Base-by-base conservation (phyloP, 2,113 vertebrate genomes). In the Clupea harengus region DNA sequence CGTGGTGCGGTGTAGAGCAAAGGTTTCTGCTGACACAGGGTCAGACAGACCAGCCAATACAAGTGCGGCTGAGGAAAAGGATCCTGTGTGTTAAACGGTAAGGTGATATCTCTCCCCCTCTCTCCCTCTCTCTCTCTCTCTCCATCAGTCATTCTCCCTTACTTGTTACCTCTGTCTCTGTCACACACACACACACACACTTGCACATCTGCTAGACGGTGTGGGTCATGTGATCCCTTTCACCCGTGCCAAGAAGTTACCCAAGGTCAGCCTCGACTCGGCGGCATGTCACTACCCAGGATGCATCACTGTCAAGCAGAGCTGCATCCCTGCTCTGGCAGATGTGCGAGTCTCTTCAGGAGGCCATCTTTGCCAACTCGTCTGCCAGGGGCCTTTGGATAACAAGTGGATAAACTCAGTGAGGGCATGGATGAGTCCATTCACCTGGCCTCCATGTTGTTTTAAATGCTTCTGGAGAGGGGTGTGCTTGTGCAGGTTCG, bases 211-310 rank as follows among this genome's bases (percentile, higher is more conserved):
- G 45, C 18, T 20, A 60, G 54, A 60, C 54, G 46, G 22, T 20
- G 57, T 3, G 32, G 32, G 45, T 82, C 47, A 84, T 81, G 46
- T 84, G n/a, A 49, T 28, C 10, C 83, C 49, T 13, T 72, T 81
- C 50, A 49, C 54, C n/a, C 6, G n/a, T 81, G 86, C 82, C 81
- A 60, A 84, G 81, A 81, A 52, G 82, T 83, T 45, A 44, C 83
- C 82, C 75, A 72, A 83, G 85, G 82, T 80, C 78, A 54, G 57
- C 28, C 50, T 7, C 64, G 82, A 45, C 47, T 32, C 17, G 25
- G 13, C 50, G 81, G 81, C 52, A 39, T 47, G 81, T 64, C 50
- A 28, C 64, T 88, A 84, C 60, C 45, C 80, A 88, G 47, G n/a
- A 88, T 82, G 87, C 49, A 84, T 60, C 64, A 20, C 25, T 20